A percentile compares a stretch with the other conserved stretches of the same genome.
Evolutionary conservation across 2,888 invertebrate species (phyloP).

Genomic region (Dynastes hyllus): DNA sequence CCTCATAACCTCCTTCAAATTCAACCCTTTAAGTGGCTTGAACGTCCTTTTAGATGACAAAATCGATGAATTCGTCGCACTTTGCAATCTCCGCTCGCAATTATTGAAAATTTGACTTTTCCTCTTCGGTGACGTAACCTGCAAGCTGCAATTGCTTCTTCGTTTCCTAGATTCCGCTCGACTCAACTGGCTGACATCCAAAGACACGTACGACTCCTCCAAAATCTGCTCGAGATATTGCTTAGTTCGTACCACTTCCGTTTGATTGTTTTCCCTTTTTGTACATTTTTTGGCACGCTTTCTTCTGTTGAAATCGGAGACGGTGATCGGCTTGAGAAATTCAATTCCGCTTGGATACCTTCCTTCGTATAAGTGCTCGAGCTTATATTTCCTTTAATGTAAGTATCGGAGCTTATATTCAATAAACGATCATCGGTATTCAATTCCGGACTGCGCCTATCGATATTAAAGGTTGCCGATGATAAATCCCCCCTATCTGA

Average conservation of each 20-base stretch:
- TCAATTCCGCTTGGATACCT: conserved; percentile 22
- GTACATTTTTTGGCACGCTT: too few relatives aligned
- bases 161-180: conserved; percentile 23
- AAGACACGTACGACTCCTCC: conserved; percentile 46
- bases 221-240: conserved; percentile 27
- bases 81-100: neutral
- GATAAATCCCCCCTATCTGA: conserved; percentile 33
- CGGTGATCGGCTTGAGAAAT: neutral
- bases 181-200: conserved; percentile 23
- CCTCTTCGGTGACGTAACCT: conserved; percentile 8
- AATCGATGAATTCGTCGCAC: neutral
- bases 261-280: too few relatives aligned
- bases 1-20: conserved; percentile 53
- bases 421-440: conserved; percentile 2
- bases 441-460: conserved; percentile 1
- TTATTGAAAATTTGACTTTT: neutral
- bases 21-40: conserved; percentile 59
- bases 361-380: conserved; percentile 63
- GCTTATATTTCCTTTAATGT: conserved; percentile 70
- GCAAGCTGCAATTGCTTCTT: conserved; percentile 6
- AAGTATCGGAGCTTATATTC: conserved; percentile 68
- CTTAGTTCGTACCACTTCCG: neutral
- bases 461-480: conserved; percentile 24
- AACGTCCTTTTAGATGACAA: conserved; percentile 50
- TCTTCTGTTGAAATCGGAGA: conserved; percentile 11